Conservation (phyloP, 2,797 vertebrate genomes). For the Pygocentrus nattereri region DNA sequence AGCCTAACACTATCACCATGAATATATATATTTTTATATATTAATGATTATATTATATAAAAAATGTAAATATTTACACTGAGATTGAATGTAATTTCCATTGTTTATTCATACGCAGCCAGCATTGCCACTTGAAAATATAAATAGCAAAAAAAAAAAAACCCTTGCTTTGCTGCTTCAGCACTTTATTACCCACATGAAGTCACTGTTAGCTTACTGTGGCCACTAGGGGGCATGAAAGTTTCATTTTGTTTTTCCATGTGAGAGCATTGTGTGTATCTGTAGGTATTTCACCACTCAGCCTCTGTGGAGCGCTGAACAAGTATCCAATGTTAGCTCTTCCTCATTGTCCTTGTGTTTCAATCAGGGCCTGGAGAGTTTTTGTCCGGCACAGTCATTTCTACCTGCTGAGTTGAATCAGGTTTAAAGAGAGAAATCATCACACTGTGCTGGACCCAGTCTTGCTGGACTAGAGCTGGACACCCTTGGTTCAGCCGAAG, state of each 20-base stretch:
- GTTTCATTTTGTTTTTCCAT: neutral
- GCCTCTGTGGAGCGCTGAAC: neutral
- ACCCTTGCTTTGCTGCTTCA: neutral
- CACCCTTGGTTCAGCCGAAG: neutral
- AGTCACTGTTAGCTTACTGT: neutral
- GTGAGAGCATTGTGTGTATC: neutral
- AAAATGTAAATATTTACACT: too few relatives aligned
- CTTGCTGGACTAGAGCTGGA: neutral
- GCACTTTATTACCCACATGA: neutral
- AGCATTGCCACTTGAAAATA: neutral
- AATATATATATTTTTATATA: too few relatives aligned
- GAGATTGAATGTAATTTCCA: neutral
- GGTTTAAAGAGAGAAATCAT: too few relatives aligned
- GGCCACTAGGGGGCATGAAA: slow-evolving; percentile 21
- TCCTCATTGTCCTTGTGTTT: neutral
- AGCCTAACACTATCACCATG: too few relatives aligned
- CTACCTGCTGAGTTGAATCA: neutral
- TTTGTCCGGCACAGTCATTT: neutral
- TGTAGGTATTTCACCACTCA: neutral
- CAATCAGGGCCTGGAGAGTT: neutral
- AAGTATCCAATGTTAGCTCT: neutral
- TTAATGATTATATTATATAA: too few relatives aligned
- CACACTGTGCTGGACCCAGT: neutral
- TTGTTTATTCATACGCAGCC: neutral
- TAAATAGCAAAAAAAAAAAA: neutral